A percentile compares a stretch with the other conserved stretches of the same genome.
Conservation (phyloP, 2,113 vertebrate species). For the Pterocles burchelli region DNA sequence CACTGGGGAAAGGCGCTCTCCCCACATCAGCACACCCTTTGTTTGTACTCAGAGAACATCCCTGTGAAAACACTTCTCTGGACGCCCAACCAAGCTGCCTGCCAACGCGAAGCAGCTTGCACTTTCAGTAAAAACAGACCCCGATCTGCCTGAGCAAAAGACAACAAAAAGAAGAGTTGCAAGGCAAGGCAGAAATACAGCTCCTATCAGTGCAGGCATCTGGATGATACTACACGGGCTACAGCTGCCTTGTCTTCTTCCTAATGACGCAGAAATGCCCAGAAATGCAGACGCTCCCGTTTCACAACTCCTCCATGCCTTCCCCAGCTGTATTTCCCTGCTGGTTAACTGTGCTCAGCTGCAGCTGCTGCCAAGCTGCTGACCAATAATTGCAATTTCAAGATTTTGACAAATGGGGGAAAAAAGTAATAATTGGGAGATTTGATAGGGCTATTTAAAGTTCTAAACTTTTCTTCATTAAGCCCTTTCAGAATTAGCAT, state of each 20-base stretch:
- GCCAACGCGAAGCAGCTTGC: not conserved
- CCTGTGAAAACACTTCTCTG: not conserved
- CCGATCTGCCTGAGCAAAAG: not conserved
- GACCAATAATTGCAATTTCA: not conserved
- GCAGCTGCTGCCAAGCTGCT: not conserved
- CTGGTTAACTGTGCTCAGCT: not conserved
- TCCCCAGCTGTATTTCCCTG: not conserved
- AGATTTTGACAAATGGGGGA: not conserved
- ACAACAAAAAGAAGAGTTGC: not conserved
- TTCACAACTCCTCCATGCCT: not conserved
- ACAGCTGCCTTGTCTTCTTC: not conserved
- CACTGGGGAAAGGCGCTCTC: not conserved
- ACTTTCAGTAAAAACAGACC: not conserved
- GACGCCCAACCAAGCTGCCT: not conserved
- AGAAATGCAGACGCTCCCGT: not conserved
- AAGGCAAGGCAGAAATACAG: constrained; percentile 8
- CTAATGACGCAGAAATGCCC: not conserved
- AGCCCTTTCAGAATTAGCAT: not conserved
- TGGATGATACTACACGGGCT: not conserved
- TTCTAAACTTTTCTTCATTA: not conserved
- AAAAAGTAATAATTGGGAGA: not conserved
- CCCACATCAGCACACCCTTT: not conserved
- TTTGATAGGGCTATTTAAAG: not conserved
- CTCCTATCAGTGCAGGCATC: not conserved
- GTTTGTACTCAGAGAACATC: not conserved